These are phyloP conservation scores for Plectrocnemia conspersa DNA, from an alignment of 1,140 invertebrate genomes.

Conservation along the genomic window DNA sequence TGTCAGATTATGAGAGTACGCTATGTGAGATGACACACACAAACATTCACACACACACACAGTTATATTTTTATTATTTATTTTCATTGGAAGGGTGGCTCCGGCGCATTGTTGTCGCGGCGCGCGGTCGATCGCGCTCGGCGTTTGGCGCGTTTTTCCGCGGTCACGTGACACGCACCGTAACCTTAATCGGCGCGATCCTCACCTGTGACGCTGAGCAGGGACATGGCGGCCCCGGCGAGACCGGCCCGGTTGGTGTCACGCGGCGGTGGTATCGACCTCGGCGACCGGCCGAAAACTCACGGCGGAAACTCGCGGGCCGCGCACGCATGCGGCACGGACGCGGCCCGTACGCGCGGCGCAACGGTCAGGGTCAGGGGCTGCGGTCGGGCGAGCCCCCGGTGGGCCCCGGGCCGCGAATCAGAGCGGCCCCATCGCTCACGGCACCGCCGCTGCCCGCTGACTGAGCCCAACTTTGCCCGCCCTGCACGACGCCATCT, in stretches of 20 bases:
- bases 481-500: conserved; percentile 39
- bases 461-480: conserved; percentile 38
- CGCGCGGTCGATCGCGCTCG: too few species aligned
- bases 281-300: background rate
- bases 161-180: too few species aligned
- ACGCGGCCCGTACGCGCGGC: too few species aligned
- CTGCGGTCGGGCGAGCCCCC: conserved; percentile 44
- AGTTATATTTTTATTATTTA: too few species aligned
- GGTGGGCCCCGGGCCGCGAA: conserved; percentile 43
- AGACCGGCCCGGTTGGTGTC: conserved; percentile 19
- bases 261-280: background rate
- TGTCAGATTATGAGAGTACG: too few species aligned
- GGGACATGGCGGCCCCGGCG: conserved; percentile 45
- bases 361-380: conserved; percentile 47
- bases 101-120: too few species aligned
- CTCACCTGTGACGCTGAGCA: conserved; percentile 53
- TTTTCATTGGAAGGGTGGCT: too few species aligned
- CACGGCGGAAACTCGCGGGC: conserved; percentile 30
- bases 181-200: too few species aligned
- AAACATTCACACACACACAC: too few species aligned
- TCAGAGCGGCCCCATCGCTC: conserved; percentile 47
- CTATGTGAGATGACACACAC: too few species aligned
- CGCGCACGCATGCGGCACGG: conserved; percentile 47
- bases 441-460: conserved; percentile 34
- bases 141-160: too few species aligned